phyloP scores from a whole-genome alignment of 2,888 invertebrate species.

The Orgyia antiqua region DNA sequence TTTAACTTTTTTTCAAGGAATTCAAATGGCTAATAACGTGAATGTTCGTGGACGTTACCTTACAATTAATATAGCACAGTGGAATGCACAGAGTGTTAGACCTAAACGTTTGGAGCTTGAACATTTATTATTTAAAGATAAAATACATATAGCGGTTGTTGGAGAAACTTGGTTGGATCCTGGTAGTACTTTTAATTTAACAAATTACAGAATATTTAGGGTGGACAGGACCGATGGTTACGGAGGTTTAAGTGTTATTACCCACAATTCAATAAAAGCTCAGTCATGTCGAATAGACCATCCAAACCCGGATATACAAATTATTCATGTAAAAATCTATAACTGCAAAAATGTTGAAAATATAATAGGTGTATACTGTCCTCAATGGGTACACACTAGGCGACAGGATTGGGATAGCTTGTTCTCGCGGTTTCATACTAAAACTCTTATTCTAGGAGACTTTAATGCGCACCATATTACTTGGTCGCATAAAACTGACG shows the following conservation, averaged over 20 bases:
- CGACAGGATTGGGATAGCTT: background rate
- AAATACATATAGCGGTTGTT: too few relatives aligned
- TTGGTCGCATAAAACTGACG: background rate
- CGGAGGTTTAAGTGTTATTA: too few relatives aligned
- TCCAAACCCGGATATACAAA: too few relatives aligned
- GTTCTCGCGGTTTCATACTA: background rate
- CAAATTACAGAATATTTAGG: too few relatives aligned
- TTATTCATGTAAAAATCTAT: background rate
- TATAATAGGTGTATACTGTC: background rate
- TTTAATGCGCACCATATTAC: background rate
- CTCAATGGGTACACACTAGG: background rate
- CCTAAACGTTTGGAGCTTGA: background rate
- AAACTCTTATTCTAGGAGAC: background rate
- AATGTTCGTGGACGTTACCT: too few relatives aligned
- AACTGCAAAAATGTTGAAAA: background rate
- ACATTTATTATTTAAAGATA: background rate
- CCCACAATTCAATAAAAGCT: too few relatives aligned
- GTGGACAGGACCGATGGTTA: too few relatives aligned
- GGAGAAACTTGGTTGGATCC: too few relatives aligned
- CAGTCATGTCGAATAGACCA: too few relatives aligned
- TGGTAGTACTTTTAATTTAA: too few relatives aligned
- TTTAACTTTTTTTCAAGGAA: too few relatives aligned
- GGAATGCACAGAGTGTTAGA: background rate
- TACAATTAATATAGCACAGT: background rate
- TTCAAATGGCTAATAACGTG: too few relatives aligned